Evolutionary conservation across 2,113 vertebrate genomes (phyloP), one percentile per base, ranked within the genome.

Genomic region (Phodopus roborovskii): DNA sequence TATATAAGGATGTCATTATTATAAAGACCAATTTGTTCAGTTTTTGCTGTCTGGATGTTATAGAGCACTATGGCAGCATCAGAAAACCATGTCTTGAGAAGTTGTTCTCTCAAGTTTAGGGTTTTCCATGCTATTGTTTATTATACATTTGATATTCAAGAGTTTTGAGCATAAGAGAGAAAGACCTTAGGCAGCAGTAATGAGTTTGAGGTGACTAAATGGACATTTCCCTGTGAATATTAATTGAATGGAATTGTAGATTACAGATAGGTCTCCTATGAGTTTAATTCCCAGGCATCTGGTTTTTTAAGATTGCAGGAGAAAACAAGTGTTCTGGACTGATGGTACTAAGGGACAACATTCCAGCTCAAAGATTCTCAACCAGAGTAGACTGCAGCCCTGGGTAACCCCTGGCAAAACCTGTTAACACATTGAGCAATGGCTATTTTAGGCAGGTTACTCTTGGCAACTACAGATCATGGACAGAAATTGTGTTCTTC

Each of bases 241-340:
- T 48, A 79, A 94, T 42, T 33, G 50, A 88, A 73, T 77, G 33
- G n/a, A 82, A 89, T 77, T 92, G 50, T 60, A 7, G 73, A 73
- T 87, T 60, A 81, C 81, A 24, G n/a, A 0, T 26, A 28, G 87
- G 9, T 39, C 36, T 86, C 28, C 71, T 36, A 53, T 68, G 77
- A 85, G 79, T 62, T 94, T 88, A 58, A 75, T 92, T 91, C 88
- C 88, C 17, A 95, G 81, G 86, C 88, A 94, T 94, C 1, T 9
- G 56, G 30, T 30, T 45, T 92, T 85, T 48, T 87, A 60, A 68
- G n/a, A 30, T 53, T 77, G 28, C 9, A 24, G 2, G 42, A 81
- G 5, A 53, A 86, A 62, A 89, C 12, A 0, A 62, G 89, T n/a
- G 5, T 62, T 81, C 58, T 90, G 50, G 6, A 62, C 66, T 68